Percentiles rank a stretch among this genome's conserved stretches.
Evolutionary conservation across 2,797 vertebrate species (phyloP).

Genomic region (Coccyzus lansbergi): DNA sequence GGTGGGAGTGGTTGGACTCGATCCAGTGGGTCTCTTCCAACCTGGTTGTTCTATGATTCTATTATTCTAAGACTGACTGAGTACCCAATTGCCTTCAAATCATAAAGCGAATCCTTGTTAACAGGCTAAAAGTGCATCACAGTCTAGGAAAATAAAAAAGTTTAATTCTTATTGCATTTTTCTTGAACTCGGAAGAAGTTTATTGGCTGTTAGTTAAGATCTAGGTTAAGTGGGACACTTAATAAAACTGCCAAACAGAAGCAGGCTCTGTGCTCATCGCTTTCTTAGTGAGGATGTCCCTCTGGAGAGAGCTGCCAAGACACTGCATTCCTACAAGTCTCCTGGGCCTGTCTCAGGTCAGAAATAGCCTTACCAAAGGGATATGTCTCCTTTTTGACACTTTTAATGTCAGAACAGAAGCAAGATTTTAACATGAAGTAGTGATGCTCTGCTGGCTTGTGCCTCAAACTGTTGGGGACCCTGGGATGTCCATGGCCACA

Average conservation of each 20-base stretch:
- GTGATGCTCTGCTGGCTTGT: not conserved
- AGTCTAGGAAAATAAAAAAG: not conserved
- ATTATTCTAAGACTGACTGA: too few relatives aligned
- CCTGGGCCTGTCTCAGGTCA: not conserved
- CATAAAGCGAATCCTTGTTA: not conserved
- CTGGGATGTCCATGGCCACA: rapidly evolving
- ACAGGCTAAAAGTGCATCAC: not conserved
- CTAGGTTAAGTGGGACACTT: not conserved
- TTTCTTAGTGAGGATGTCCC: not conserved
- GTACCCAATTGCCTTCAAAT: not conserved
- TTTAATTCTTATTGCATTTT: not conserved
- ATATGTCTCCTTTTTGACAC: not conserved
- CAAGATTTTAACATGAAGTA: not conserved
- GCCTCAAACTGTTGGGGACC: not conserved
- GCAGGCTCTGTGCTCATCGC: not conserved
- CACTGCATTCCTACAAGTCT: not conserved
- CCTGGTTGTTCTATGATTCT: too few relatives aligned
- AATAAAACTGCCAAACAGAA: not conserved
- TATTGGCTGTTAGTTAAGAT: not conserved
- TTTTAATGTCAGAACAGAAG: not conserved
- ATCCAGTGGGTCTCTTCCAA: too few relatives aligned
- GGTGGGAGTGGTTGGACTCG: too few relatives aligned
- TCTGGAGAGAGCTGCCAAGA: not conserved
- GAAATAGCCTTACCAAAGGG: not conserved
- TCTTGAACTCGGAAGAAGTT: not conserved